Percentiles rank a stretch among this genome's conserved stretches.
These are phyloP conservation scores for Catharus minimus DNA, from an alignment of 2,113 vertebrate species.

Conservation along the genomic window DNA sequence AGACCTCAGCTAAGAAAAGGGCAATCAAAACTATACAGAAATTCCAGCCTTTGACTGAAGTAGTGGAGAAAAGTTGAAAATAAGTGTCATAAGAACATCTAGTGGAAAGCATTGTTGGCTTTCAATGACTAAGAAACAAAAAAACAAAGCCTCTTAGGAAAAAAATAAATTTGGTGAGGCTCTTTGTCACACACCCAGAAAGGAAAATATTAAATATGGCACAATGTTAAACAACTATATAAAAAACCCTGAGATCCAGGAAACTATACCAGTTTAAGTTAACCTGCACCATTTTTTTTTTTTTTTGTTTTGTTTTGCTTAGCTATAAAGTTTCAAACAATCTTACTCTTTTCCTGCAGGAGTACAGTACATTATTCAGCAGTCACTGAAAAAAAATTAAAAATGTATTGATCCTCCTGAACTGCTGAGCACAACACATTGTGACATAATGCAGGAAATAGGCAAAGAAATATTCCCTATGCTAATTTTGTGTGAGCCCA, in stretches of 20 bases:
- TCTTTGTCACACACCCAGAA: neutral
- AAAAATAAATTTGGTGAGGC: accelerated
- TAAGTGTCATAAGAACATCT: neutral
- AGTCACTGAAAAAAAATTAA: neutral
- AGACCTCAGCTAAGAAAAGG: neutral
- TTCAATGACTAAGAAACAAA: neutral
- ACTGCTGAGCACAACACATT: neutral
- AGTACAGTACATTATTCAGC: neutral
- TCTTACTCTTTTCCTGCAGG: neutral
- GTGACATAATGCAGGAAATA: neutral
- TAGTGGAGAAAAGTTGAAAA: neutral
- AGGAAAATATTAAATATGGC: neutral
- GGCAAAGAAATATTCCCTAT: neutral
- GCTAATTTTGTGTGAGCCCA: neutral
- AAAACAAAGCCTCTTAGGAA: neutral
- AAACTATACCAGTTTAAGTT: neutral
- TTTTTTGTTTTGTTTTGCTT: neutral
- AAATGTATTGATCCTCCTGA: neutral
- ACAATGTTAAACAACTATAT: neutral
- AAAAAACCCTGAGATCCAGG: accelerated
- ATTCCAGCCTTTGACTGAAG: neutral
- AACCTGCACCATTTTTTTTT: neutral
- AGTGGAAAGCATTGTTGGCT: neutral
- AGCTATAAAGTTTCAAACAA: neutral
- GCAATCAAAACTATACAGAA: neutral